Evolutionary conservation across 2,113 vertebrate species (phyloP), one percentile per base, ranked within the genome.

Genomic region (Heliornis fulica): DNA sequence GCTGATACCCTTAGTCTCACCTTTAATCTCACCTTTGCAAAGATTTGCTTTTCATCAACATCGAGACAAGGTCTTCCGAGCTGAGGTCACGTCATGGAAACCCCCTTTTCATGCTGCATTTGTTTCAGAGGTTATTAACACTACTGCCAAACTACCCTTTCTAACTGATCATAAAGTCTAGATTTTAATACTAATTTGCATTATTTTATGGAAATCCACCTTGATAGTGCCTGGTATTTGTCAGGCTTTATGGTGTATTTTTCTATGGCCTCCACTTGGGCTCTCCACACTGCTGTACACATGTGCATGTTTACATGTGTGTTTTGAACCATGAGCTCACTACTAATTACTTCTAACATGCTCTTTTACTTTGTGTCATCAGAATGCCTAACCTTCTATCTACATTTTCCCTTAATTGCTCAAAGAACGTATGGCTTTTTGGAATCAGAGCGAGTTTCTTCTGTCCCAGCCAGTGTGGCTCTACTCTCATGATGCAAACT

Each of bases 231-330:
- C 45, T 41, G 65, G 2, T 50, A 54, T 29, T 72, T 40, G n/a
- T 53, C 60, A 78, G 56, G 14, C 36, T 77, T 85, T 72, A 19
- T n/a, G 59, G 19, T 4, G 1, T 53, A 28, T 45, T 83, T 81
- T 80, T 54, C 43, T 36, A 28, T 0, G 1, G n/a, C 1, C 1
- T 13, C 31, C 89, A 1, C 31, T 28, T 59, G 36, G 41, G 16
- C 22, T 64, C 57, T 76, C 65, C 40, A 28, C 53, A 51, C 65
- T 63, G 19, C 43, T 56, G 31, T 14, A 43, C 46, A 11, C 31
- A 28, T 50, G 18, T 61, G 45, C 48, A 40, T 8, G 11, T 43
- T 40, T 36, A 32, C 29, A 15, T 0, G 7, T 36, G 41, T 74
- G 71, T 66, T 94, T 90, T 63, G 81, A 89, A 50, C 34, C 41